Evolutionary conservation across 53 echinoderm and acorn worm genomes (phyloP).

Genomic region (Henricia sp.): DNA sequence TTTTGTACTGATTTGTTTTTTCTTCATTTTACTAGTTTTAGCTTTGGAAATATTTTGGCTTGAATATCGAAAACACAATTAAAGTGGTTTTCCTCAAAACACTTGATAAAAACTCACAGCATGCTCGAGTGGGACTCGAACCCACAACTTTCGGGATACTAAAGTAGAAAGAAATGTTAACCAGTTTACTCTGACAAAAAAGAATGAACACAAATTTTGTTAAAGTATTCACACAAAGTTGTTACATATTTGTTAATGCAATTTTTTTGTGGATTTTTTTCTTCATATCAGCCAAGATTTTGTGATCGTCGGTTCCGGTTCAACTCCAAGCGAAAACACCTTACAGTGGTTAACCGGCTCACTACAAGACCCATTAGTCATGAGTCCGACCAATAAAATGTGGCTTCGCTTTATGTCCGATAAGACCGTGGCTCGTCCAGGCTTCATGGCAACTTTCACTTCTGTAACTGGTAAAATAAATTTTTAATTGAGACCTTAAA

Average conservation of each 20-base stretch:
- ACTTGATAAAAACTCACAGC: too few species aligned
- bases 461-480: conserved; percentile 37
- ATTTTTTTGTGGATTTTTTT: background rate
- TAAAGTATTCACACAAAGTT: too few species aligned
- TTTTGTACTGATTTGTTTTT: too few species aligned
- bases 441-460: conserved; percentile 64
- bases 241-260: background rate
- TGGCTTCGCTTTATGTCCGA: conserved; percentile 77
- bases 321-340: conserved; percentile 56
- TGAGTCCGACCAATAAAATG: conserved; percentile 61
- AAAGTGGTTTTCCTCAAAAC: too few species aligned
- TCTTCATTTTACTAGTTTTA: too few species aligned
- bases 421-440: conserved; percentile 49
- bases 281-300: conserved; percentile 64
- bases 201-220: too few species aligned
- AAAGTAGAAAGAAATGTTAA: too few species aligned
- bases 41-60: too few species aligned
- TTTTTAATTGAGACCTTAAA: background rate
- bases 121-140: too few species aligned
- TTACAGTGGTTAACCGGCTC: conserved; percentile 55
- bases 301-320: conserved; percentile 59
- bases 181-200: too few species aligned
- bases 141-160: too few species aligned
- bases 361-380: conserved; percentile 1
- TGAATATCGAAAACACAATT: too few species aligned